A percentile compares a stretch with the other conserved stretches of the same genome.
These are phyloP conservation scores for Pocillopora verrucosa DNA, from an alignment of 64 coral and sea anemone species.

Conservation along the genomic window DNA sequence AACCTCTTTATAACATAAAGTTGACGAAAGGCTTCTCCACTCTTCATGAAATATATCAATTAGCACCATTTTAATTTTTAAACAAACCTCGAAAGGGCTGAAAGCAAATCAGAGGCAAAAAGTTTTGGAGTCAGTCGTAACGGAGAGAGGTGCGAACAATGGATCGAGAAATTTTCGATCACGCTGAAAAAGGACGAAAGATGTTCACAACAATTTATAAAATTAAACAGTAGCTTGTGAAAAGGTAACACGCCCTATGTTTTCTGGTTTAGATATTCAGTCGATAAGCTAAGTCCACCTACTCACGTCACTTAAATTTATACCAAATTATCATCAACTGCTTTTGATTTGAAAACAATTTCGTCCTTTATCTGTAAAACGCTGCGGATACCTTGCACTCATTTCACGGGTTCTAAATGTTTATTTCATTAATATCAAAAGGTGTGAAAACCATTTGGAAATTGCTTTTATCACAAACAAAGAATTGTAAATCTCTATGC, in stretches of 20 bases:
- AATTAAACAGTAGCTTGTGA: not conserved
- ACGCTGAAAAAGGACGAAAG: not conserved
- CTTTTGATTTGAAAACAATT: not conserved
- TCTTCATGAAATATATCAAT: no score
- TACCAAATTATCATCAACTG: not conserved
- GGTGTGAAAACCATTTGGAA: no score
- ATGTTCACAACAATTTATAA: not conserved
- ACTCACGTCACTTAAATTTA: not conserved
- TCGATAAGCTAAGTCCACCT: not conserved
- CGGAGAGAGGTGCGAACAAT: not conserved
- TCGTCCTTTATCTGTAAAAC: not conserved
- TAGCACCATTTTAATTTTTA: no score
- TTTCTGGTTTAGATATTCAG: not conserved
- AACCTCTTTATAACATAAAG: no score
- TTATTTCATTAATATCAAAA: not conserved
- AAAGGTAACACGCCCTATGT: not conserved
- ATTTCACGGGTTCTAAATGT: not conserved
- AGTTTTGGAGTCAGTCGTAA: not conserved
- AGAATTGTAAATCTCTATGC: no score
- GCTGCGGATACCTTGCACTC: not conserved
- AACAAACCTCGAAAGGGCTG: no score
- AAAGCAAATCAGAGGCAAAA: no score
- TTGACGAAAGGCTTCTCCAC: no score
- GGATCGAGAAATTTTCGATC: not conserved
- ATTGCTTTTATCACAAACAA: no score